A percentile compares a stretch with the other conserved stretches of the same genome.
phyloP scores from a whole-genome alignment of 2,113 vertebrate species.

The Numenius arquata region DNA sequence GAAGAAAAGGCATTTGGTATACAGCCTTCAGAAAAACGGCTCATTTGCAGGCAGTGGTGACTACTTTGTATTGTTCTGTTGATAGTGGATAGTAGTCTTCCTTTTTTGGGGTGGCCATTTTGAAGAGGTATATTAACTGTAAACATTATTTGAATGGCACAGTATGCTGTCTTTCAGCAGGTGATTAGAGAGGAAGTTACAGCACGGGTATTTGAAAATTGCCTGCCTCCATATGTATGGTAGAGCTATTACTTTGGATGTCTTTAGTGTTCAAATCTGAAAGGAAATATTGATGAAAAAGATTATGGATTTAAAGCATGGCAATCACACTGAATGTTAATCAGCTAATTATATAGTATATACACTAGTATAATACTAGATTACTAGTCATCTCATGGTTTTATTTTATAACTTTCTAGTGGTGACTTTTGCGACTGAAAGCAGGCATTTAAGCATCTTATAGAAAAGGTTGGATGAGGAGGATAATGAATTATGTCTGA shows the following conservation, averaged over 20 bases:
- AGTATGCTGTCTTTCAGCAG: not conserved
- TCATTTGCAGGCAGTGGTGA: not conserved
- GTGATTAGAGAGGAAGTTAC: not conserved
- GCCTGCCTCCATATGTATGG: rapidly evolving
- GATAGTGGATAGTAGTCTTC: not conserved
- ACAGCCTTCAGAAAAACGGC: not conserved
- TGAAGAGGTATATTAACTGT: not conserved
- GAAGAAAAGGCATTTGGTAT: not conserved
- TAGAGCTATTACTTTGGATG: not conserved
- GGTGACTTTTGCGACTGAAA: not conserved
- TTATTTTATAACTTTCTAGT: not conserved
- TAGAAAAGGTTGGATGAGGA: not conserved
- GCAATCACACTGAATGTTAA: not conserved
- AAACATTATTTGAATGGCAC: not conserved
- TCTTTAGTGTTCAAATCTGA: not conserved
- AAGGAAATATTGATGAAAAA: not conserved
- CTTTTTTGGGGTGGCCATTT: not conserved
- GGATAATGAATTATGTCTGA: not conserved
- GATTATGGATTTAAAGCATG: not conserved
- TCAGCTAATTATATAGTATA: not conserved
- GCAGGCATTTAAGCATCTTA: not conserved
- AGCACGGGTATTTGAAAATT: not conserved
- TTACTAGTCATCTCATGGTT: not conserved
- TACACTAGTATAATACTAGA: not conserved
- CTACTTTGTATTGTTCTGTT: not conserved